These are phyloP conservation scores for Oxycera nigricornis DNA, from an alignment of 2,888 invertebrate species.

Conservation along the genomic window DNA sequence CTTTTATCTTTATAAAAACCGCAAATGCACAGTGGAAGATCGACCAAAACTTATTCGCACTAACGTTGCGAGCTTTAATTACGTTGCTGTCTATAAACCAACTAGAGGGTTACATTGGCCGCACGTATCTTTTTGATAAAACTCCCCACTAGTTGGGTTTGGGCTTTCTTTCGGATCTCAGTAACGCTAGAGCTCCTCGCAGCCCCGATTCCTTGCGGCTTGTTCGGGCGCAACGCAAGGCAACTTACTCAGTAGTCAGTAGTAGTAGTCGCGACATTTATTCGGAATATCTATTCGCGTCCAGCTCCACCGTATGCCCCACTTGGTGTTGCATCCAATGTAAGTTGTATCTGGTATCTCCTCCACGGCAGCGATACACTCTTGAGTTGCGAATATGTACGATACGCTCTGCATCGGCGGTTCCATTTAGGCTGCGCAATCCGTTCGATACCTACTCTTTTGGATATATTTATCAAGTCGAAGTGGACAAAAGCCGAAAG, in stretches of 20 bases:
- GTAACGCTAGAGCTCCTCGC: neutral
- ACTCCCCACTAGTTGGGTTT: constrained; percentile 34
- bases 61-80: neutral
- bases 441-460: neutral
- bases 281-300: neutral
- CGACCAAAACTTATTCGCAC: neutral
- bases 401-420: too few species aligned
- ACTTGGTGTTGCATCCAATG: neutral
- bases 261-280: neutral
- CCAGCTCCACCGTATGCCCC: neutral
- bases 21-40: too few species aligned
- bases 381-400: neutral
- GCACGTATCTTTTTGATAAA: constrained; percentile 29
- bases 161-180: neutral
- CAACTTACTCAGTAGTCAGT: neutral
- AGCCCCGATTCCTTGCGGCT: neutral
- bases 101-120: constrained; percentile 31
- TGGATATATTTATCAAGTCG: too few species aligned
- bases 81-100: constrained; percentile 15
- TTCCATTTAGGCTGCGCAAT: neutral
- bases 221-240: neutral
- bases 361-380: neutral
- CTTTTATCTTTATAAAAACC: too few species aligned
- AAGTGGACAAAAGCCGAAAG: neutral
- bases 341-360: neutral